A percentile compares a stretch with the other conserved stretches of the same genome.
phyloP scores from a whole-genome alignment of 2,888 invertebrate species.

The Malthinus flaveolus region DNA sequence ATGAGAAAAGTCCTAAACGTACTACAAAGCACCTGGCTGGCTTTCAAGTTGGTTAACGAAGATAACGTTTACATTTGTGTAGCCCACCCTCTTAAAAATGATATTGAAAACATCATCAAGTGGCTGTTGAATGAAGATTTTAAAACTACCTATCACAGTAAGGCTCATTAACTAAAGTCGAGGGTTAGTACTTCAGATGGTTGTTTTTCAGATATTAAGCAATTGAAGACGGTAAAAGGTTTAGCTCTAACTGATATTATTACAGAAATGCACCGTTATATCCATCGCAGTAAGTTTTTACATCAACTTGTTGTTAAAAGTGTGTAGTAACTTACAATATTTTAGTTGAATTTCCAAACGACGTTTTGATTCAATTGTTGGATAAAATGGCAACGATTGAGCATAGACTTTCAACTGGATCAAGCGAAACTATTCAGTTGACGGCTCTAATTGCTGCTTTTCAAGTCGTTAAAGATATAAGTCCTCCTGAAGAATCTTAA shows the following conservation, averaged over 20 bases:
- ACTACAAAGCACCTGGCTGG: constrained; percentile 93
- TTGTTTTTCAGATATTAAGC: constrained; percentile 68
- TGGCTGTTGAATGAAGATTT: constrained; percentile 83
- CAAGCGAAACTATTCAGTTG: constrained; percentile 88
- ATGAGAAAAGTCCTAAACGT: constrained; percentile 98
- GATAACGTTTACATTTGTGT: constrained; percentile 94
- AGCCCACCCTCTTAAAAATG: constrained; percentile 89
- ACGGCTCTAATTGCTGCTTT: constrained; percentile 89
- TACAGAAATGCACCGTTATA: constrained; percentile 84
- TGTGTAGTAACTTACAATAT: background rate
- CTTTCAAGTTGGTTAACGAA: constrained; percentile 86
- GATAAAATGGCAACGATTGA: constrained; percentile 91
- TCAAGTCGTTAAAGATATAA: constrained; percentile 70
- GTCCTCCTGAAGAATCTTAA: constrained; percentile 39
- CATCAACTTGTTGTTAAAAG: background rate
- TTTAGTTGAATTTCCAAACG: constrained; percentile 83
- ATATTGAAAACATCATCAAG: constrained; percentile 86
- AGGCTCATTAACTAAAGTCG: constrained; percentile 57
- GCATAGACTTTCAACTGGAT: constrained; percentile 80
- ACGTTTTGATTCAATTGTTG: constrained; percentile 75
- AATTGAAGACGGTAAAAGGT: constrained; percentile 86
- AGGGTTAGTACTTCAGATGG: constrained; percentile 4
- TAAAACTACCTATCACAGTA: constrained; percentile 76
- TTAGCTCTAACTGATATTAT: constrained; percentile 92
- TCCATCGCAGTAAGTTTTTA: constrained; percentile 80